Conservation (phyloP, 1,140 invertebrate species). For the Spodoptera frugiperda region DNA sequence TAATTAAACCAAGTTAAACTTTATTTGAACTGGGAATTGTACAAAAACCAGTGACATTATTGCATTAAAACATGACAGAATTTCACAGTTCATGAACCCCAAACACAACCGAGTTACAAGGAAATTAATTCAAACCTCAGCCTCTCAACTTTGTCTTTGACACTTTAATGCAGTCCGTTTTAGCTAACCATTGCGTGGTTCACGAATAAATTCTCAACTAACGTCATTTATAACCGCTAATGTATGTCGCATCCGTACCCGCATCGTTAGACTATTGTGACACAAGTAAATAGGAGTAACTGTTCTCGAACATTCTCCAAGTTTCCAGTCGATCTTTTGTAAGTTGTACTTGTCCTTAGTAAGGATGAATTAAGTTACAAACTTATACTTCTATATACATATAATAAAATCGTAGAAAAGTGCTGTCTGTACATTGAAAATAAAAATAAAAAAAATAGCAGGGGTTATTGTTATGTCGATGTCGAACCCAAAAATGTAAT, state of each 20-base stretch:
- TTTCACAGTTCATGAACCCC: not conserved
- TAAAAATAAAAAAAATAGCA: too few relatives aligned
- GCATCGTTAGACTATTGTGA: constrained; percentile 36
- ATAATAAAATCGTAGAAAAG: too few relatives aligned
- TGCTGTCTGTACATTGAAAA: too few relatives aligned
- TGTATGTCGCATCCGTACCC: constrained; percentile 44
- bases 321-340: constrained; percentile 13
- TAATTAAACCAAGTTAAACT: too few relatives aligned
- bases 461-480: too few relatives aligned
- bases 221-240: constrained; percentile 45
- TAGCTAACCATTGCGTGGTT: constrained; percentile 24
- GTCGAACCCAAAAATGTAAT: too few relatives aligned
- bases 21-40: too few relatives aligned
- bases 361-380: not conserved
- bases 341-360: not conserved
- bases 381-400: too few relatives aligned
- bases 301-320: not conserved
- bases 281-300: constrained; percentile 9
- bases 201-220: constrained; percentile 44
- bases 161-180: constrained; percentile 40
- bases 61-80: not conserved
- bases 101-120: not conserved
- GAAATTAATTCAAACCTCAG: constrained; percentile 38
- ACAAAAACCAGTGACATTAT: not conserved
- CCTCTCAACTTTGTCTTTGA: constrained; percentile 43